Evolutionary conservation across 2,113 vertebrate species (phyloP).

Genomic region (Mystacornis crossleyi): DNA sequence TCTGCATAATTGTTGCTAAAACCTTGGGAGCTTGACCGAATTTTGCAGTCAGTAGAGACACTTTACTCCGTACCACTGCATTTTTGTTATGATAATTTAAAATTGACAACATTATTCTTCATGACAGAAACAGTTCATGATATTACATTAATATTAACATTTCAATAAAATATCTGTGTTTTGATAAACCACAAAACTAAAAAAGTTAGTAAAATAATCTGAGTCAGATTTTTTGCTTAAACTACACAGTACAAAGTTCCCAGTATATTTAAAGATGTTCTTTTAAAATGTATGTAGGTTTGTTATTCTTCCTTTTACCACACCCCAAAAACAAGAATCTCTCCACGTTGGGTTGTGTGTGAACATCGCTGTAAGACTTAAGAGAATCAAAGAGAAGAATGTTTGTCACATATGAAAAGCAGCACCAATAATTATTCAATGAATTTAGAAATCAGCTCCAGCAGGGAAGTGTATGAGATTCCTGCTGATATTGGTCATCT

Average conservation of each 20-base stretch:
- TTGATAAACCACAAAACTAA: neutral
- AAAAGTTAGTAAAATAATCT: neutral
- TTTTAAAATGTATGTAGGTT: neutral
- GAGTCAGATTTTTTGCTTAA: neutral
- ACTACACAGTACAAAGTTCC: neutral
- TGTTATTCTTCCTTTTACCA: neutral
- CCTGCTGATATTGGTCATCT: conserved; percentile 79
- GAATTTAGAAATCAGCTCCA: conserved; percentile 77
- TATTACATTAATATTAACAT: neutral
- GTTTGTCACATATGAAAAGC: conserved; percentile 68
- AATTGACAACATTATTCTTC: neutral
- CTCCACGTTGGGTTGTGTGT: neutral
- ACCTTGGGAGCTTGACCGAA: neutral
- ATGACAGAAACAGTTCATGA: neutral
- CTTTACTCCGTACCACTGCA: neutral
- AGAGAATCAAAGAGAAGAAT: conserved; percentile 55
- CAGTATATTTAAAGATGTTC: neutral
- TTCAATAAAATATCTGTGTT: neutral
- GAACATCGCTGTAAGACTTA: conserved; percentile 39
- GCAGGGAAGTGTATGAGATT: conserved; percentile 75
- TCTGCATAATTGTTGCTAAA: neutral
- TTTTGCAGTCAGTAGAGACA: neutral
- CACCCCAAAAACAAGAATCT: neutral
- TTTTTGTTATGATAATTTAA: neutral
- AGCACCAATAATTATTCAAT: conserved; percentile 81